Evolutionary conservation across 2,888 invertebrate species (phyloP), one percentile per base, ranked within the genome.

Genomic region (Eupithecia dodoneata): DNA sequence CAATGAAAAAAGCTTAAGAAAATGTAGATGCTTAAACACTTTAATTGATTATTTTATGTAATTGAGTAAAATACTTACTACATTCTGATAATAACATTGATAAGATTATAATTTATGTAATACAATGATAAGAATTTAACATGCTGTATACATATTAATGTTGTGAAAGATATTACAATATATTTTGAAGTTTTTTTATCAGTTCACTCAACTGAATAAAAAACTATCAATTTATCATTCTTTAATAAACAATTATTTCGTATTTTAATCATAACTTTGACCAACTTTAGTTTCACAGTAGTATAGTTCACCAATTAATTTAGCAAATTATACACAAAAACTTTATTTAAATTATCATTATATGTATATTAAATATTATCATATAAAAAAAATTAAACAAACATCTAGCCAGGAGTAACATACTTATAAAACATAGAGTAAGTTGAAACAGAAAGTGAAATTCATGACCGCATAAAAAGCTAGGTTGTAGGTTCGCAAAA

Each of bases 381-480:
- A 30, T 30, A 30, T 30, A 30, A 30, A 30, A 30, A 30, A 30
- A 30, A 30, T 30, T 30, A 30, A 30, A 30, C 30, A 30, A 30
- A 30, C 30, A 30, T 30, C 30, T 30, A 30, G 4, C 13, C 49
- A 4, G 4, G 13, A 49, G 49, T 0, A 13, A 49, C 49, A 4
- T 63, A 12, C 63, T 63, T 63, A n/a, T 67, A n/a, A 44, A 67
- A 15, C 41, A 9, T 30, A 30, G 30, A 30, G 30, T 30, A 30
- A 30, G 10, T 67, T 45, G 15, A 42, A 44, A 42, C 4, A 18
- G 45, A 30, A 63, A 76, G 70, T 65, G 71, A 70, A 73, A 76
- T 12, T 67, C 10, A 67, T 44, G 30, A 47, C 18, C 70, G 42
- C 47, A 18, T 47, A 5, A 18, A 30, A 18, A 70, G 49, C 47